phyloP scores from a whole-genome alignment of 2,113 vertebrate species.

The Melanostigma gelatinosum region DNA sequence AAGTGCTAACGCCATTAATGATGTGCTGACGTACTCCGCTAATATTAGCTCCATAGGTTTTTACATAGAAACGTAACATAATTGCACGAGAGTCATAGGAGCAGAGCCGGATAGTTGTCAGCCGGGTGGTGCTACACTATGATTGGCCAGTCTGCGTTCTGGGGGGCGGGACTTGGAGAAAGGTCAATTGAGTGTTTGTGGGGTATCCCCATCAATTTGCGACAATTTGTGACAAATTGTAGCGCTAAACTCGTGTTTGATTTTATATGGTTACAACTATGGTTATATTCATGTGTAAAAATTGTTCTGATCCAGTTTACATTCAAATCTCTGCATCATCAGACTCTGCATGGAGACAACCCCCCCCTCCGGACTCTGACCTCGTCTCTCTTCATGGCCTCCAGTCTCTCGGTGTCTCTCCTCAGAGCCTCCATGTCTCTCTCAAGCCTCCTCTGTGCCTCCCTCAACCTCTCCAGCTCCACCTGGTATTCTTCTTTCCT shows the following conservation, averaged over 20 bases:
- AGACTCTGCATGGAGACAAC: not conserved
- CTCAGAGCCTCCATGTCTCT: constrained; percentile 79
- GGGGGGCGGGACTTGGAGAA: too few species aligned
- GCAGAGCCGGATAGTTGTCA: too few species aligned
- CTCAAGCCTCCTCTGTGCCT: constrained; percentile 86
- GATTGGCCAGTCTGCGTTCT: too few species aligned
- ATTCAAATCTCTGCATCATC: not conserved
- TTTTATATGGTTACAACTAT: not conserved
- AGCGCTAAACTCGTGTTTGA: not conserved
- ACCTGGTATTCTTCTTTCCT: constrained; percentile 86
- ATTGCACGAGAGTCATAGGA: too few species aligned
- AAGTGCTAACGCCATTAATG: too few species aligned
- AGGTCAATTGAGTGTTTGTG: not conserved
- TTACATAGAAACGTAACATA: too few species aligned
- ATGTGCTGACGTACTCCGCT: too few species aligned
- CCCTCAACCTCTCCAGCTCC: constrained; percentile 86
- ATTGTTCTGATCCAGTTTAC: not conserved
- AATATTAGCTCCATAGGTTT: too few species aligned
- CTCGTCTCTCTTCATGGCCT: constrained; percentile 74
- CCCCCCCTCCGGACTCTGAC: constrained; percentile 15
- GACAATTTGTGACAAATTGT: not conserved
- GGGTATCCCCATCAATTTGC: not conserved
- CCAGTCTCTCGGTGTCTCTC: constrained; percentile 63
- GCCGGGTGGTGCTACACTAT: too few species aligned
- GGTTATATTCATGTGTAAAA: not conserved